Evolutionary conservation across 2,113 vertebrate genomes (phyloP).

Genomic region (Scomber colias): DNA sequence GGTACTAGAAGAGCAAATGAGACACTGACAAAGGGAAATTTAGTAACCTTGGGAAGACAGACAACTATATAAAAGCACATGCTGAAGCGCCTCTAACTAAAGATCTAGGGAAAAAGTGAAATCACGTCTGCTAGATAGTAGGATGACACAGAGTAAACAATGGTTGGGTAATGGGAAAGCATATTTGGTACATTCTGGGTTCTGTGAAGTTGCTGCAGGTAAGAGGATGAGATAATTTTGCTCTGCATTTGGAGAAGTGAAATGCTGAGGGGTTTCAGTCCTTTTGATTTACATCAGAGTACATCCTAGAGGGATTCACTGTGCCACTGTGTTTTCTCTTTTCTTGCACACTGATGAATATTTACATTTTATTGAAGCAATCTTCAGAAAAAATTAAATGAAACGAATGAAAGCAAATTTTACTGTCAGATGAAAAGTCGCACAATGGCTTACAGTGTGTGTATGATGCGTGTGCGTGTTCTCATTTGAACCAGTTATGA

Average conservation of each 20-base stretch:
- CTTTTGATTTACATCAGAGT: conserved; percentile 53
- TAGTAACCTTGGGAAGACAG: conserved; percentile 55
- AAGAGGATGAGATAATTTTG: conserved; percentile 20
- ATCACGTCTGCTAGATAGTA: conserved; percentile 37
- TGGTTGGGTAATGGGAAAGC: conserved; percentile 20
- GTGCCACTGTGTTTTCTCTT: not conserved
- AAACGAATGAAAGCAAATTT: not conserved
- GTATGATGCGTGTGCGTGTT: too few species aligned
- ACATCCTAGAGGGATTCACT: conserved; percentile 15
- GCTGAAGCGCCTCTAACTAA: conserved; percentile 19
- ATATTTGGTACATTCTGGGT: conserved; percentile 22
- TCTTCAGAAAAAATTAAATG: not conserved
- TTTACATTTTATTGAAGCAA: conserved; percentile 26
- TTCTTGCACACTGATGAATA: conserved; percentile 1
- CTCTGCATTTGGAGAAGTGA: not conserved
- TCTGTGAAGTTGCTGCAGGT: conserved; percentile 24
- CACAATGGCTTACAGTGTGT: too few species aligned
- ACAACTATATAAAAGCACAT: conserved; percentile 47
- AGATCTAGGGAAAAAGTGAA: conserved; percentile 48
- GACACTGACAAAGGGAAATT: conserved; percentile 49
- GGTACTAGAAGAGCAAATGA: conserved; percentile 48
- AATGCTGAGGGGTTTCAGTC: conserved; percentile 13
- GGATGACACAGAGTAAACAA: conserved; percentile 45
- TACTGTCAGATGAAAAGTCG: conserved; percentile 6
- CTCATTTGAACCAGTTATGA: too few species aligned